A percentile compares a stretch with the other conserved stretches of the same genome.
Conservation (phyloP, 2,888 invertebrate species). For the Serrognathus titanus region DNA sequence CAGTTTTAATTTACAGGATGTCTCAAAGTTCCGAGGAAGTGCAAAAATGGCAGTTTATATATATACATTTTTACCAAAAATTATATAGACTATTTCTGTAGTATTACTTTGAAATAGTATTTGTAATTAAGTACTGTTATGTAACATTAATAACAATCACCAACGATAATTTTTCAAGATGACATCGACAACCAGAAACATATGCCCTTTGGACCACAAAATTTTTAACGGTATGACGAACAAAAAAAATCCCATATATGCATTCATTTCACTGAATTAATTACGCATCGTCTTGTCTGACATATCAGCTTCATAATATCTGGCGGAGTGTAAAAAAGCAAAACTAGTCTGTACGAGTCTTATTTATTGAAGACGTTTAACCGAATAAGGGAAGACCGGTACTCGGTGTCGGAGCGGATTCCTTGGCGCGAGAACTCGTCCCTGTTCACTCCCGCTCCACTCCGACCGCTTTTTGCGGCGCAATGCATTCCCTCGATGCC, state of each 20-base stretch:
- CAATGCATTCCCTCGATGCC: neutral
- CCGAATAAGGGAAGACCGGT: slow-evolving; percentile 34
- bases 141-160: no score
- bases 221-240: neutral
- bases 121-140: no score
- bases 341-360: slow-evolving; percentile 25
- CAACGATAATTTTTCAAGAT: no score
- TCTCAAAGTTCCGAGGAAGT: no score
- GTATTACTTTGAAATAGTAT: no score
- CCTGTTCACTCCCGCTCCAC: slow-evolving; percentile 13
- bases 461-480: slow-evolving; percentile 14
- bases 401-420: slow-evolving; percentile 23
- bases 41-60: no score
- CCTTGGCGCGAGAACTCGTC: slow-evolving; percentile 21
- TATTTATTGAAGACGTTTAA: slow-evolving; percentile 31
- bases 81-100: no score
- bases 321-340: slow-evolving; percentile 20
- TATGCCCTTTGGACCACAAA: neutral
- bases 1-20: no score
- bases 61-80: no score
- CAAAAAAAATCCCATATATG: slow-evolving; percentile 12
- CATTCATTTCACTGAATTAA: slow-evolving; percentile 30
- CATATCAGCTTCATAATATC: slow-evolving; percentile 24
- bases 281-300: slow-evolving; percentile 24
- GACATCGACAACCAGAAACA: neutral